Evolutionary conservation across 2,888 invertebrate genomes (phyloP), one percentile per base, ranked within the genome.

Genomic region (Miltochrista miniata): DNA sequence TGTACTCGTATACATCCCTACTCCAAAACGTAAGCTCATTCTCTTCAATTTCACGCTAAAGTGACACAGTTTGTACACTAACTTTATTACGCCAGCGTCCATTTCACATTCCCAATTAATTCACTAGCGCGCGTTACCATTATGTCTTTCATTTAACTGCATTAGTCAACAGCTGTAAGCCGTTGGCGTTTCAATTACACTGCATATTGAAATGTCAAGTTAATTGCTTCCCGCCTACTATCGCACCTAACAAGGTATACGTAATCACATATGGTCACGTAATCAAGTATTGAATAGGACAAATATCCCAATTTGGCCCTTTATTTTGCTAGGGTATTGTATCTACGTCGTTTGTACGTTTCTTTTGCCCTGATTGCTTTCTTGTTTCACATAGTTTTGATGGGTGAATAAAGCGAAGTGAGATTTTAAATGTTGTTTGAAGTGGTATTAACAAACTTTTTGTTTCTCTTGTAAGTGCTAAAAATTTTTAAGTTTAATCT

Each of bases 261-360:
- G 45, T 63, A 54, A 69, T 55, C 36, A 46, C 48, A 14, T 43
- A 13, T 5, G 42, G 49, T 59, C 56, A 65, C 58, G 61, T 51
- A 51, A 42, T 34, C n/a, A 14, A 13, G 14, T 36, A 29, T 7
- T 41, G n/a, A n/a, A n/a, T 24, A 24, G 18, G 18, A 24, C 5
- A 46, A 14, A 29, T 1, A n/a, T 3, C 13, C 8, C 18, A 18
- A 37, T 14, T 36, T 45, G 7, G 12, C 18, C 4, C 29, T 29
- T 12, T 31, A 29, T 30, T 33, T 9, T 39, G 7, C 18, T 15
- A 31, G 12, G 4, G 30, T 8, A 29, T 37, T 43, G 12, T 1
- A 43, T 15, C n/a, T n/a, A n/a, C n/a, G n/a, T n/a, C n/a, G n/a
- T 30, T 29, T 30, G 30, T 40, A 8, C 1, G 4, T 30, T 12